phyloP scores from a whole-genome alignment of 2,113 vertebrate species.

The Phrynosoma blainvillii region DNA sequence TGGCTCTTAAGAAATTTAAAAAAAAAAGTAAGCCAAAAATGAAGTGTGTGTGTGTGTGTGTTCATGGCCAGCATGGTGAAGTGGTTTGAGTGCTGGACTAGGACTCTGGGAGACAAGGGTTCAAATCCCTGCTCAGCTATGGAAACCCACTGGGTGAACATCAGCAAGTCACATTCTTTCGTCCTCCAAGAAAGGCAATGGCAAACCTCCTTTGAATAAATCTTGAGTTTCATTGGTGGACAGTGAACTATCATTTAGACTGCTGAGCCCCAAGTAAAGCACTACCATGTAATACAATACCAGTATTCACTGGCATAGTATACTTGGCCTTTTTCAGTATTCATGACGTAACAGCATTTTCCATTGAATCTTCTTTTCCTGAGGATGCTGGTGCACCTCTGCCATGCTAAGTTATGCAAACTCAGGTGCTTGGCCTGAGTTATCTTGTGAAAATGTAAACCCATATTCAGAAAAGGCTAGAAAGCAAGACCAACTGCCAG shows the following conservation, averaged over 20 bases:
- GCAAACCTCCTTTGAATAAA: not conserved
- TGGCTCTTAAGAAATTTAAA: not conserved
- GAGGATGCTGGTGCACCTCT: not conserved
- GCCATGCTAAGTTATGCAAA: not conserved
- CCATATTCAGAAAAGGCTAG: not conserved
- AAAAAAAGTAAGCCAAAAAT: not conserved
- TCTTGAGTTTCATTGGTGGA: not conserved
- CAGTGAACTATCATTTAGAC: not conserved
- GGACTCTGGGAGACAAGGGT: no score
- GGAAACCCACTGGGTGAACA: no score
- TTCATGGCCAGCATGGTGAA: no score
- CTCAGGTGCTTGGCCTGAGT: no score
- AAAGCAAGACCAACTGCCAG: not conserved
- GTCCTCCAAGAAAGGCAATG: not conserved
- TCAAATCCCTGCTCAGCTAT: no score
- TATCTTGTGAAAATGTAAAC: not conserved
- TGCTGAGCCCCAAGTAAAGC: not conserved
- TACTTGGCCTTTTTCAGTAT: no score
- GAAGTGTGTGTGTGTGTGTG: not conserved
- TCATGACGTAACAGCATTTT: not conserved
- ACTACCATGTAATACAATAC: not conserved
- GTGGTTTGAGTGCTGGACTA: no score
- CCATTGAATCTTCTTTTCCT: not conserved
- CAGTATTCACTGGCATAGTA: not conserved
- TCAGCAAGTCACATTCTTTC: no score